These are phyloP conservation scores for Plumapathes pennacea DNA, from an alignment of 92 coral and sea anemone genomes.

Conservation along the genomic window DNA sequence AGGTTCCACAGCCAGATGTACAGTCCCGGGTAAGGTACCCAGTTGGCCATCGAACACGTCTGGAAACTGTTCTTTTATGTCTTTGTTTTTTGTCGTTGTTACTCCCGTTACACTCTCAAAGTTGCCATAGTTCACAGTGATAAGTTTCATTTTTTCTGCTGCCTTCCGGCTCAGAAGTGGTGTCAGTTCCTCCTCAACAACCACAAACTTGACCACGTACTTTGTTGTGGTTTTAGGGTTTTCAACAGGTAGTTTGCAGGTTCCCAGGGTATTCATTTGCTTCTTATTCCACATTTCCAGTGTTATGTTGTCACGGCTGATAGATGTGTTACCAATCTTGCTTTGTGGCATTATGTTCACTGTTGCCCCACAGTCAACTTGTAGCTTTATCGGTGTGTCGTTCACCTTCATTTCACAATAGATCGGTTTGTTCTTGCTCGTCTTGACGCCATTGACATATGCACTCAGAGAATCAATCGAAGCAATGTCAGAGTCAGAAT, in stretches of 20 bases:
- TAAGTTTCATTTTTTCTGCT: conserved; percentile 30
- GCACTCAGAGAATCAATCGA: too few species aligned
- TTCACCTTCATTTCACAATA: conserved; percentile 9
- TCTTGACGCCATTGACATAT: too few species aligned
- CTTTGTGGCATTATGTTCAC: conserved; percentile 11
- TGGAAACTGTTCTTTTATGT: neutral
- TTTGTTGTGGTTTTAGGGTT: conserved; percentile 19
- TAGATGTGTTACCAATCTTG: conserved; percentile 11
- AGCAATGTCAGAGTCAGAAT: too few species aligned
- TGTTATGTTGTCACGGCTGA: conserved; percentile 11
- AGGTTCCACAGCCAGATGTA: neutral
- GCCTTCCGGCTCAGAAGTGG: conserved; percentile 22
- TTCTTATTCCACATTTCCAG: conserved; percentile 27
- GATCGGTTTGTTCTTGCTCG: too few species aligned
- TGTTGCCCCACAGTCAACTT: conserved; percentile 19
- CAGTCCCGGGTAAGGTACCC: conserved; percentile 42
- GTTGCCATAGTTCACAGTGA: conserved; percentile 28
- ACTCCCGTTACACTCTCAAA: conserved; percentile 35
- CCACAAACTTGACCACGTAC: conserved; percentile 26
- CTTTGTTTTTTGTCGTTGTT: neutral
- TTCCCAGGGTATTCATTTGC: conserved; percentile 14
- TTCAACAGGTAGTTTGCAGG: conserved; percentile 1
- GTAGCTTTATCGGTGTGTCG: conserved; percentile 3
- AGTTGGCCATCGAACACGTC: conserved; percentile 11
- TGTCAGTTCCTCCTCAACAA: conserved; percentile 19